These are phyloP conservation scores for Copsychus sechellarum DNA, from an alignment of 2,113 vertebrate genomes.

Conservation along the genomic window DNA sequence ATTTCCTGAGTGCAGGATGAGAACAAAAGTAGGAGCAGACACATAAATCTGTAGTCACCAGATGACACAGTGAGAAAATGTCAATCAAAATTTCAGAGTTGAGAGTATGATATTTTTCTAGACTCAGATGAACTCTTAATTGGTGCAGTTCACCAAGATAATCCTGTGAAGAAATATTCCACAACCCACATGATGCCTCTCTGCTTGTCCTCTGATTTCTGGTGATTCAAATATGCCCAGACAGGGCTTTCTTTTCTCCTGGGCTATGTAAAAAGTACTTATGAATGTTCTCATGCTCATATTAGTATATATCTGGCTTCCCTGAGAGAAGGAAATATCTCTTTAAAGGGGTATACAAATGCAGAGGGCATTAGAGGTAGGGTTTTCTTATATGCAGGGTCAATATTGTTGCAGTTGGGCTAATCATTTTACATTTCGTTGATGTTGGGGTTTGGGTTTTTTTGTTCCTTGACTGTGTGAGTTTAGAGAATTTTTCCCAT, in stretches of 20 bases:
- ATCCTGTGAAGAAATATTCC: not conserved
- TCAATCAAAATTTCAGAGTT: not conserved
- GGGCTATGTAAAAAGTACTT: not conserved
- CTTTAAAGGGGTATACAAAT: not conserved
- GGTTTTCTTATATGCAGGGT: not conserved
- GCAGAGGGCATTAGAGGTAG: not conserved
- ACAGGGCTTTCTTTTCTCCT: not conserved
- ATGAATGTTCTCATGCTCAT: not conserved
- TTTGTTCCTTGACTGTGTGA: too few species aligned
- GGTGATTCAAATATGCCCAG: not conserved
- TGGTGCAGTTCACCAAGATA: not conserved
- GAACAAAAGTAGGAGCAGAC: not conserved
- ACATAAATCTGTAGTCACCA: not conserved
- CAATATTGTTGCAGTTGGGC: not conserved
- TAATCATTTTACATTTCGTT: not conserved
- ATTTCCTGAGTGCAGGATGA: not conserved
- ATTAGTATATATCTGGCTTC: not conserved
- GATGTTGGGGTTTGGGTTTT: too few species aligned
- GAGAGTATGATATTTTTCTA: not conserved
- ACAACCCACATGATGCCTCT: not conserved
- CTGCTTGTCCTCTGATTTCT: not conserved
- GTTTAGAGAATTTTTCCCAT: too few species aligned
- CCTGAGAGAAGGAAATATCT: not conserved
- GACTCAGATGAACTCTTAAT: not conserved
- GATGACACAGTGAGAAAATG: not conserved